Conservation (phyloP, 2,888 invertebrate species). For the Lepetodrilus schrolli region DNA sequence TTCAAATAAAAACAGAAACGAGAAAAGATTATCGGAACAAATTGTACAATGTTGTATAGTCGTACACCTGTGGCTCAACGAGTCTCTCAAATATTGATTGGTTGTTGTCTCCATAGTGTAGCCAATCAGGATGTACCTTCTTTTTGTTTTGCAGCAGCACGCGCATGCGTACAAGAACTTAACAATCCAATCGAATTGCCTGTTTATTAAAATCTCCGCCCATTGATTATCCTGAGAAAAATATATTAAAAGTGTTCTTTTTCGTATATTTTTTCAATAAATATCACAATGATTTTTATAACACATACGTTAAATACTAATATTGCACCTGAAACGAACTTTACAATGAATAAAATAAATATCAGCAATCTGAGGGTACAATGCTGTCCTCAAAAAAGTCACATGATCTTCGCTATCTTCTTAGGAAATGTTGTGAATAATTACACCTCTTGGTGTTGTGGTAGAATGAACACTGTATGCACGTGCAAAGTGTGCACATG, state of each 20-base stretch:
- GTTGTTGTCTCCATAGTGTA: neutral
- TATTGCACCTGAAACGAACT: slow-evolving; percentile 29
- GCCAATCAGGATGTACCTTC: slow-evolving; percentile 26
- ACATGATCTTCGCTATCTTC: neutral
- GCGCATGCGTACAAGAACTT: slow-evolving; percentile 30
- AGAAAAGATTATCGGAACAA: slow-evolving; percentile 13
- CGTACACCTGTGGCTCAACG: neutral
- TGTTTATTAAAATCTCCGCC: neutral
- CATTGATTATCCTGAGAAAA: neutral
- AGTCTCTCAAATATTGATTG: neutral
- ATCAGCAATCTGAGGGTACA: neutral
- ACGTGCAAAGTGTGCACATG: neutral
- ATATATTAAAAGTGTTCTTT: slow-evolving; percentile 2
- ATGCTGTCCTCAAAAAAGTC: neutral
- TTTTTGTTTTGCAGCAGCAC: slow-evolving; percentile 29
- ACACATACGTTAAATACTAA: slow-evolving; percentile 16
- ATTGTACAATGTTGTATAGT: slow-evolving; percentile 27
- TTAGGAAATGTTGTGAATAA: neutral
- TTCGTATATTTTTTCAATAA: slow-evolving; percentile 27
- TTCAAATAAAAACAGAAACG: slow-evolving; percentile 29
- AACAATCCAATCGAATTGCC: slow-evolving; percentile 28
- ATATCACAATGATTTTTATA: slow-evolving; percentile 29
- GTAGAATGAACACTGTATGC: neutral
- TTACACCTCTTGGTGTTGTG: slow-evolving; percentile 11
- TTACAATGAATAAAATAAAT: slow-evolving; percentile 28